These are phyloP conservation scores for Gopherus evgoodei DNA, from an alignment of 2,113 vertebrate genomes.

Conservation along the genomic window DNA sequence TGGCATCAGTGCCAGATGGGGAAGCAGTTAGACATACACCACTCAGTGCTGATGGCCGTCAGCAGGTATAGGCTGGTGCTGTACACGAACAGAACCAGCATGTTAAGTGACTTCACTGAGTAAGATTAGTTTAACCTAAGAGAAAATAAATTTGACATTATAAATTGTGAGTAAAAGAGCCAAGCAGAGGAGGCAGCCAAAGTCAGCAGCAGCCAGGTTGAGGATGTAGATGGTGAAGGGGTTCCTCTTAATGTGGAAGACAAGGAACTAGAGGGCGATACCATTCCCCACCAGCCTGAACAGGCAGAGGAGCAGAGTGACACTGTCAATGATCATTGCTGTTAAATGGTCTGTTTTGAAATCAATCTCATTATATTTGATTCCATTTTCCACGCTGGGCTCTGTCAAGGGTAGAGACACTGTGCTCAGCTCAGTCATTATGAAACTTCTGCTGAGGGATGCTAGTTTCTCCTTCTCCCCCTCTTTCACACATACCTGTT, in stretches of 20 bases:
- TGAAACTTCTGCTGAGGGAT: constrained; percentile 22
- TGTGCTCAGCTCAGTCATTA: constrained; percentile 19
- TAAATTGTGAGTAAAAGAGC: constrained; percentile 3
- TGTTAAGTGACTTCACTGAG: background rate
- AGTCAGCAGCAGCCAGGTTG: constrained; percentile 77
- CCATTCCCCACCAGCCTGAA: constrained; percentile 78
- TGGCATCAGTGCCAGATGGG: constrained; percentile 62
- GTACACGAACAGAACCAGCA: constrained; percentile 43
- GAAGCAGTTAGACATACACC: constrained; percentile 6
- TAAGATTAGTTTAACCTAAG: background rate
- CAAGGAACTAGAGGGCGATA: constrained; percentile 78
- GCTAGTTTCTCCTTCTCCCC: background rate
- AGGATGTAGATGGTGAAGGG: constrained; percentile 79
- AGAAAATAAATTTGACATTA: background rate
- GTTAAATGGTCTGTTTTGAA: background rate
- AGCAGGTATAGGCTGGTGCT: constrained; percentile 36
- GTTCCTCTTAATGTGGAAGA: constrained; percentile 77
- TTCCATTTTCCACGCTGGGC: background rate
- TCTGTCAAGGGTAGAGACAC: background rate
- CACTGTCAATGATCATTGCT: constrained; percentile 46
- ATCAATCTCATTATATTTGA: background rate
- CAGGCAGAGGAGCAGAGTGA: constrained; percentile 75
- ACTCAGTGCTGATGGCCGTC: constrained; percentile 59
- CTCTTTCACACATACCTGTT: constrained; percentile 48
- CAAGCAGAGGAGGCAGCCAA: constrained; percentile 73